phyloP scores from a whole-genome alignment of 2,888 invertebrate species.

The Drosophila leonis region DNA sequence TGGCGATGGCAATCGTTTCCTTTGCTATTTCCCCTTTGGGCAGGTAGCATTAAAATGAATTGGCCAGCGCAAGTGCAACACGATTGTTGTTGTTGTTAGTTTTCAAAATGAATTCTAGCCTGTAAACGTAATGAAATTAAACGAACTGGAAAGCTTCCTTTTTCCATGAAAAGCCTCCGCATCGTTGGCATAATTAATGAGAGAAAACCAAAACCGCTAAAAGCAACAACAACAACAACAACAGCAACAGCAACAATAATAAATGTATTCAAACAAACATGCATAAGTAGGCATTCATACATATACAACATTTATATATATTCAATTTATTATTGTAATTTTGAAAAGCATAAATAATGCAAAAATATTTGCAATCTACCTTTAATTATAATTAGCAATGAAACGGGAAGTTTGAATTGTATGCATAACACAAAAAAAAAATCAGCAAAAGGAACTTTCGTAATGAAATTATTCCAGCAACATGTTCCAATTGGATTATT shows the following conservation, averaged over 20 bases:
- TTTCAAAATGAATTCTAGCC: slow-evolving; percentile 64
- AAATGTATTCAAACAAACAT: slow-evolving; percentile 37
- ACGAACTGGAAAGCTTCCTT: slow-evolving; percentile 78
- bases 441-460: neutral
- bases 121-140: slow-evolving; percentile 67
- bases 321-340: slow-evolving; percentile 49
- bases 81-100: slow-evolving; percentile 22
- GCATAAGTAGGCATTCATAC: neutral
- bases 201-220: slow-evolving; percentile 56
- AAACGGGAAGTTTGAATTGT: slow-evolving; percentile 35
- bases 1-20: slow-evolving; percentile 38
- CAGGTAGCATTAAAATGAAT: slow-evolving; percentile 48
- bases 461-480: neutral
- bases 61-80: slow-evolving; percentile 50
- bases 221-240: slow-evolving; percentile 22
- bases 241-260: slow-evolving; percentile 20
- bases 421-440: slow-evolving; percentile 18
- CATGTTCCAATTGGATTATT: neutral
- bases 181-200: slow-evolving; percentile 74
- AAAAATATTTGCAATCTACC: slow-evolving; percentile 17
- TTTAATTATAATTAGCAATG: slow-evolving; percentile 23
- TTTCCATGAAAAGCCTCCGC: slow-evolving; percentile 60
- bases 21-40: slow-evolving; percentile 32
- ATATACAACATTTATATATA: slow-evolving; percentile 13
- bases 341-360: slow-evolving; percentile 34